Conservation (phyloP, 2,797 vertebrate species). For the Enteromius unitaeniatus region DNA sequence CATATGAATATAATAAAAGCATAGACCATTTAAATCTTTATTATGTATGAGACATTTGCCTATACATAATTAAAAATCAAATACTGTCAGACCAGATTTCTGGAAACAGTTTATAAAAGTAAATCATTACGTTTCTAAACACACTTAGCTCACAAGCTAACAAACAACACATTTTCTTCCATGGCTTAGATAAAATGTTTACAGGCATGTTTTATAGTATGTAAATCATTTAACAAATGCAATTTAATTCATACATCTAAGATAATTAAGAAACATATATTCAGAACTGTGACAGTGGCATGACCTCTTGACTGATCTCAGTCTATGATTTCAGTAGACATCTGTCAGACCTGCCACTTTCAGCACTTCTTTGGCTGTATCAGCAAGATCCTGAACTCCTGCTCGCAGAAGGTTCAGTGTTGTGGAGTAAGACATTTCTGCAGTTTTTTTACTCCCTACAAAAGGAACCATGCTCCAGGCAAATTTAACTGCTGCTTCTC, state of each 20-base stretch:
- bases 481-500: not conserved
- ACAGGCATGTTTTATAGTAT: not conserved
- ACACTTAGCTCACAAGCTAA: not conserved
- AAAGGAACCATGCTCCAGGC: constrained; percentile 47
- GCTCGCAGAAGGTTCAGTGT: constrained; percentile 31
- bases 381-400: constrained; percentile 47
- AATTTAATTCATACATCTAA: not conserved
- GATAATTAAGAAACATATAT: not conserved
- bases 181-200: not conserved
- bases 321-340: constrained; percentile 4
- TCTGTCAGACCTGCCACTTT: constrained; percentile 37
- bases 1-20: not conserved
- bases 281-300: not conserved
- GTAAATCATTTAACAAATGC: not conserved
- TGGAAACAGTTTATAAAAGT: not conserved
- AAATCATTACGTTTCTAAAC: not conserved
- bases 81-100: not conserved
- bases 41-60: not conserved
- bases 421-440: constrained; percentile 10
- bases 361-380: constrained; percentile 46
- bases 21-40: not conserved
- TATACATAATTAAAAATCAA: not conserved
- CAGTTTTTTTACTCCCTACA: constrained; percentile 48
- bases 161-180: not conserved
- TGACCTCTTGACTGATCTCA: not conserved